Conservation (phyloP, 1,140 invertebrate species). For the Drosophila pandora region DNA sequence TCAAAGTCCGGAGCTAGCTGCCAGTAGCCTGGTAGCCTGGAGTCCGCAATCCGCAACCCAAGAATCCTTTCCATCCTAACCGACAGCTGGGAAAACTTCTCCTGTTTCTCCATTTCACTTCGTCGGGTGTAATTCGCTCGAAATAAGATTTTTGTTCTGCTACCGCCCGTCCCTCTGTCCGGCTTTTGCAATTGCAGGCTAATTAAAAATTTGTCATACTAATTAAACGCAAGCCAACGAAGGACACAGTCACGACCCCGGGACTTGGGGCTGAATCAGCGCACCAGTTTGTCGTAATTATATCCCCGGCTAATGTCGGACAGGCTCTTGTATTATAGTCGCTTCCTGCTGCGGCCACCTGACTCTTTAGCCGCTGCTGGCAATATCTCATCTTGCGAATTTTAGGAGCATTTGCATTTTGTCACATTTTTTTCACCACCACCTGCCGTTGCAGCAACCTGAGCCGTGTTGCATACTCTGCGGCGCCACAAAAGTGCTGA, state of each 20-base stretch:
- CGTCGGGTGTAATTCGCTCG: constrained; percentile 60
- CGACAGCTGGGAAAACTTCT: constrained; percentile 70
- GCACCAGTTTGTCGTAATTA: constrained; percentile 61
- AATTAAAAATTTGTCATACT: constrained; percentile 82
- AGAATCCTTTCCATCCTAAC: constrained; percentile 27
- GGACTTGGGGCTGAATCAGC: constrained; percentile 61
- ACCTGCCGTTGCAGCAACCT: constrained; percentile 32
- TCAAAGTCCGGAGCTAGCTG: constrained; percentile 9
- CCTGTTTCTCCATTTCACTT: constrained; percentile 33
- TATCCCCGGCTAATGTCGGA: constrained; percentile 58
- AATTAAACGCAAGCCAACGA: constrained; percentile 67
- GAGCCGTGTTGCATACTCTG: constrained; percentile 32
- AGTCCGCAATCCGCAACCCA: constrained; percentile 1
- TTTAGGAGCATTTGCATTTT: constrained; percentile 73
- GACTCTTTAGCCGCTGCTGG: constrained; percentile 24
- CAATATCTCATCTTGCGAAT: constrained; percentile 67
- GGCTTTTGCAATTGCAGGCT: constrained; percentile 73
- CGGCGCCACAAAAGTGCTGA: constrained; percentile 61
- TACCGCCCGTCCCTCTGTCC: constrained; percentile 12
- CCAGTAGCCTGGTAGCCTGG: neutral
- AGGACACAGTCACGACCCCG: constrained; percentile 39
- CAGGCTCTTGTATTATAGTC: constrained; percentile 25
- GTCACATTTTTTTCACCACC: constrained; percentile 22
- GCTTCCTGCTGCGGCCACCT: constrained; percentile 16
- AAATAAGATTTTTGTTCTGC: constrained; percentile 69